Conservation (phyloP, 2,113 vertebrate genomes). For the Chlamydotis undulata region DNA sequence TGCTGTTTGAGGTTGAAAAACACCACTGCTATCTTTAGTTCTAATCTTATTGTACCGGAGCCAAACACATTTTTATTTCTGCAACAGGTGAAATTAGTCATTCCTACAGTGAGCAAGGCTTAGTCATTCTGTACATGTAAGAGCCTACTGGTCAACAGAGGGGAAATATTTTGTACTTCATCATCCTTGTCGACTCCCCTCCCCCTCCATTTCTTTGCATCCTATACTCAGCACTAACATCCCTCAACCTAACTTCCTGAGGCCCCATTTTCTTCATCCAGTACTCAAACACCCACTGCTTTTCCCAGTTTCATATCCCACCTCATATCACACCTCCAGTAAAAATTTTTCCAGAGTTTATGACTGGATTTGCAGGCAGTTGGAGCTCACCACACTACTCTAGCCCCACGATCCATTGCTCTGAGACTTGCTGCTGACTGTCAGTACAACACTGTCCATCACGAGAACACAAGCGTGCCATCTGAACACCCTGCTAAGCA, state of each 20-base stretch:
- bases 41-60: background rate
- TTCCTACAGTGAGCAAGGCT: background rate
- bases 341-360: background rate
- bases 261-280: background rate
- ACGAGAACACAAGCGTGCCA: fast-evolving
- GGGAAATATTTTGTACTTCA: background rate
- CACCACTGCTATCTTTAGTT: background rate
- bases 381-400: background rate
- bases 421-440: too few relatives aligned
- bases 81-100: background rate
- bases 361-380: background rate
- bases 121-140: background rate
- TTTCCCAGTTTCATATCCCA: background rate
- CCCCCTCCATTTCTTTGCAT: fast-evolving
- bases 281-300: background rate
- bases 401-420: background rate
- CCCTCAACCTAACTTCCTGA: background rate
- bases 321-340: background rate
- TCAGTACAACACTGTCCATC: fast-evolving
- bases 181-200: background rate
- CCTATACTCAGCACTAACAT: background rate
- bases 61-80: background rate
- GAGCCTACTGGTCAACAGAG: background rate
- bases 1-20: background rate
- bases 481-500: background rate